These are phyloP conservation scores for Anas georgica DNA, from an alignment of 2,797 vertebrate species.

Conservation along the genomic window DNA sequence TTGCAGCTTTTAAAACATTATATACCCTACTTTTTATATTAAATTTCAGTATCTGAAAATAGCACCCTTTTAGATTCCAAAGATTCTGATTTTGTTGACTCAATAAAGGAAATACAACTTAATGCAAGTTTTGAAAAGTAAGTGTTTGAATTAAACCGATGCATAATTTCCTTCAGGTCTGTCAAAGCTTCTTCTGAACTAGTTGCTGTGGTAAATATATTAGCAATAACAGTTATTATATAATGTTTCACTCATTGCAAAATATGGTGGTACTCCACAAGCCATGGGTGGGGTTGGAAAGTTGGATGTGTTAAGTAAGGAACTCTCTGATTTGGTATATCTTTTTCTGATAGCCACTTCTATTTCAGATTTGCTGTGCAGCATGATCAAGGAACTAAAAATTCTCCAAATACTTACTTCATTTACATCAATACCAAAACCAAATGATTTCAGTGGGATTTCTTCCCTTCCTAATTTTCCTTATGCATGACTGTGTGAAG, in stretches of 20 bases:
- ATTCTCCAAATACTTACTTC: not conserved
- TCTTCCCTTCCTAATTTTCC: not conserved
- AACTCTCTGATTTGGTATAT: not conserved
- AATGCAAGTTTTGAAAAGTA: not conserved
- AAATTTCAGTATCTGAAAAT: not conserved
- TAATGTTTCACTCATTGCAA: not conserved
- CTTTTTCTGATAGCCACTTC: rapidly evolving
- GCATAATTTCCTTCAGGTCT: not conserved
- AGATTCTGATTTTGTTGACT: not conserved
- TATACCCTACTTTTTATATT: not conserved
- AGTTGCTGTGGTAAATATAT: not conserved
- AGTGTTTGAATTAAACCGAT: not conserved
- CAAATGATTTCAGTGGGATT: not conserved
- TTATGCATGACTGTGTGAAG: not conserved
- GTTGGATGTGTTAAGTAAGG: not conserved
- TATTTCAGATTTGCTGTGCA: not conserved
- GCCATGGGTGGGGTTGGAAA: not conserved
- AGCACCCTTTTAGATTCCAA: not conserved
- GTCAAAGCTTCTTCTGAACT: not conserved
- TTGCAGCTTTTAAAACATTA: not conserved
- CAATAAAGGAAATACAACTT: not conserved
- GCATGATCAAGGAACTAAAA: not conserved
- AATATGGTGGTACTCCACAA: not conserved
- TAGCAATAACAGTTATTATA: not conserved
- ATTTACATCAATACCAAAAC: not conserved